Conservation (phyloP, 2,113 vertebrate genomes). For the Myxocyprinus asiaticus region DNA sequence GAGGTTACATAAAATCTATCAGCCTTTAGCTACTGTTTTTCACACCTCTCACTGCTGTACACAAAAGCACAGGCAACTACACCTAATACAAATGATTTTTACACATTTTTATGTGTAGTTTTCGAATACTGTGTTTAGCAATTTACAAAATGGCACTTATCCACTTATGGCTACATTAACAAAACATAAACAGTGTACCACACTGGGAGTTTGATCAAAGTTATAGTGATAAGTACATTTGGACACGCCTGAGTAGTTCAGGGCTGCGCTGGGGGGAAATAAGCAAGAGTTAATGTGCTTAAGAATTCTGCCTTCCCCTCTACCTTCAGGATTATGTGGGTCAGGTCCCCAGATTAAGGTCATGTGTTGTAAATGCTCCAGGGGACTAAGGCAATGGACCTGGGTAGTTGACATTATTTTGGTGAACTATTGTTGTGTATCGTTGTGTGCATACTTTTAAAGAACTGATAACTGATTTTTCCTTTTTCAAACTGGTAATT, state of each 20-base stretch:
- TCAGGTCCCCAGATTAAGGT: conserved; percentile 40
- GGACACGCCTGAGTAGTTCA: not conserved
- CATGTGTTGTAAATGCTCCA: conserved; percentile 40
- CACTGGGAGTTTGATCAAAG: not conserved
- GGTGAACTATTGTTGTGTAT: not conserved
- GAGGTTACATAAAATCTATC: conserved; percentile 47
- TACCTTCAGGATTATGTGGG: conserved; percentile 33
- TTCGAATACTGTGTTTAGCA: not conserved
- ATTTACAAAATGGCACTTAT: not conserved
- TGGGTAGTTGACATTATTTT: not conserved
- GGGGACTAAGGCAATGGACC: conserved; percentile 1
- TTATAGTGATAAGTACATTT: conserved; percentile 20
- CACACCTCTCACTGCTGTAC: conserved; percentile 26
- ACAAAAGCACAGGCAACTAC: not conserved
- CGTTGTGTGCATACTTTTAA: too few relatives aligned
- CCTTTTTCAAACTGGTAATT: too few relatives aligned
- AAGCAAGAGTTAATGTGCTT: conserved; percentile 35
- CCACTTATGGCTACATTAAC: conserved; percentile 6
- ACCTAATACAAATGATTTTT: too few relatives aligned
- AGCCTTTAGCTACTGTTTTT: conserved; percentile 33
- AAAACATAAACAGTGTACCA: conserved; percentile 8
- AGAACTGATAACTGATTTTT: too few relatives aligned
- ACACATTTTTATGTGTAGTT: not conserved
- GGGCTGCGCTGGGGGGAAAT: conserved; percentile 14
- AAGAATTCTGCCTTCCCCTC: not conserved